phyloP scores from a whole-genome alignment of 2,113 vertebrate species.

The Calonectris borealis region DNA sequence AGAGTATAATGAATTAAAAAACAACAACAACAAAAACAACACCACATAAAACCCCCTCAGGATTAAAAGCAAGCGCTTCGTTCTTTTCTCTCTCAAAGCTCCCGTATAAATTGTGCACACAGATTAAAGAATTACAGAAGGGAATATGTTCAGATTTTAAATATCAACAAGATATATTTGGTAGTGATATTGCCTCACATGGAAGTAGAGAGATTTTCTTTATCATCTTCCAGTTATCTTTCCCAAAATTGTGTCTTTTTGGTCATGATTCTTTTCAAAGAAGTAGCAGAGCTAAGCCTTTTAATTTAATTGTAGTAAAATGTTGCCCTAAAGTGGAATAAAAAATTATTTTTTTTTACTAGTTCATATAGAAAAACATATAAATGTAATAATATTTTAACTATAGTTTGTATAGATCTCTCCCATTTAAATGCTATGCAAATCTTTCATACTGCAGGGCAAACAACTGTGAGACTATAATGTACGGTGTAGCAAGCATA shows the following conservation, averaged over 20 bases:
- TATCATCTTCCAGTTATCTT: slow-evolving; percentile 21
- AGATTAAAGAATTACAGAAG: slow-evolving; percentile 25
- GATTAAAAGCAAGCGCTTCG: background rate
- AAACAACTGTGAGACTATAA: slow-evolving; percentile 64
- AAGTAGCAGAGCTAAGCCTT: slow-evolving; percentile 64
- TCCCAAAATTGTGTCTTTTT: slow-evolving; percentile 51
- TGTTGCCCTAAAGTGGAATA: slow-evolving; percentile 70
- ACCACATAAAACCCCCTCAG: background rate
- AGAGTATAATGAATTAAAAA: slow-evolving; percentile 13
- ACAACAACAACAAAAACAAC: background rate
- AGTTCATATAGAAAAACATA: slow-evolving; percentile 66
- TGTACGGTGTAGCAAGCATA: slow-evolving; percentile 45
- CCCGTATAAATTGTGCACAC: background rate
- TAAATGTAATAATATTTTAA: slow-evolving; percentile 75
- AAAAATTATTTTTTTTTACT: slow-evolving; percentile 63
- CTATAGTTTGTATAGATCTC: slow-evolving; percentile 69
- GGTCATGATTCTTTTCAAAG: slow-evolving; percentile 68
- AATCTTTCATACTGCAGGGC: slow-evolving; percentile 70
- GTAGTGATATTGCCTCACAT: background rate
- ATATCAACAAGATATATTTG: background rate
- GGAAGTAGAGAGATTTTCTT: slow-evolving; percentile 17
- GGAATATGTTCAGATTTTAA: slow-evolving; percentile 31
- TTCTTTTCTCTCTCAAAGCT: slow-evolving; percentile 18
- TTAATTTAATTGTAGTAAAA: slow-evolving; percentile 77
- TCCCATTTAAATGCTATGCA: slow-evolving; percentile 66